A percentile compares a stretch with the other conserved stretches of the same genome.
phyloP scores from a whole-genome alignment of 1,140 invertebrate genomes.

The Ips typographus region DNA sequence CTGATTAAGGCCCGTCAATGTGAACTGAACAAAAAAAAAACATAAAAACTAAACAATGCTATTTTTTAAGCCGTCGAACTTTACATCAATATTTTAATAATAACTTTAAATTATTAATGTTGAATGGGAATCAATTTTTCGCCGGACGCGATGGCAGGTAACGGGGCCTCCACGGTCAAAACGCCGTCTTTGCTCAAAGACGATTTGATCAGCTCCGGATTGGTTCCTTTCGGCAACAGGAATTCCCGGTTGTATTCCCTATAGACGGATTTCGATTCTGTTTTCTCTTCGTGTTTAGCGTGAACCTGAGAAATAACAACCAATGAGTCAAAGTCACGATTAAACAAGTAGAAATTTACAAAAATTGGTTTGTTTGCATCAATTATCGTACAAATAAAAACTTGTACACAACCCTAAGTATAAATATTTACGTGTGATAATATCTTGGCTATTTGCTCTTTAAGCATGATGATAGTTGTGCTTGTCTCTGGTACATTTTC shows the following conservation, averaged over 20 bases:
- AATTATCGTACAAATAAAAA: no score
- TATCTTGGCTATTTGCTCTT: no score
- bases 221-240: slow-evolving; percentile 88
- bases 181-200: slow-evolving; percentile 90
- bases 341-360: not conserved
- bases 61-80: not conserved
- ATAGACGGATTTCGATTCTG: slow-evolving; percentile 91
- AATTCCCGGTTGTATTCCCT: slow-evolving; percentile 96
- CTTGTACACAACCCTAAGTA: no score
- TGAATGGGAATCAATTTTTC: slow-evolving; percentile 80
- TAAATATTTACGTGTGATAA: no score
- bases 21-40: not conserved
- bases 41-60: not conserved
- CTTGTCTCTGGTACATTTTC: no score
- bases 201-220: slow-evolving; percentile 89
- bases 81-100: not conserved
- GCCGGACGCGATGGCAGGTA: slow-evolving; percentile 70
- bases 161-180: slow-evolving; percentile 89
- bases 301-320: slow-evolving; percentile 72
- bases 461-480: no score
- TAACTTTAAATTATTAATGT: slow-evolving; percentile 55
- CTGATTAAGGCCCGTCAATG: not conserved
- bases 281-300: slow-evolving; percentile 94
- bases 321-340: slow-evolving; percentile 15
- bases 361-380: no score